Evolutionary conservation across 2,888 invertebrate genomes (phyloP).

Genomic region (Amitus sp.): DNA sequence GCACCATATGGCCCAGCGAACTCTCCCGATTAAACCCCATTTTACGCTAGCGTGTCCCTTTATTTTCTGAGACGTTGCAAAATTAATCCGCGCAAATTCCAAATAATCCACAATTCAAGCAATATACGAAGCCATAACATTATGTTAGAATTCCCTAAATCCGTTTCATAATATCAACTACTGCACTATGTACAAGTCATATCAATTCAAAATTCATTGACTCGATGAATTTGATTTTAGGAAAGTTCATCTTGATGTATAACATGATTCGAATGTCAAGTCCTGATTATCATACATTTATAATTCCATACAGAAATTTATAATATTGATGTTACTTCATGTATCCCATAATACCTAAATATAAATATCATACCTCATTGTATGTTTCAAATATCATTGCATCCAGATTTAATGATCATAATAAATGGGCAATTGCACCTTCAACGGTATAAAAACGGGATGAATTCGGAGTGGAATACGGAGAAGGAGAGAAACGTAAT

Average conservation of each 20-base stretch:
- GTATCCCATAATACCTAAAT: too few relatives aligned
- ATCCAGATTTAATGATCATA: conserved; percentile 36
- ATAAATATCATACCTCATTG: too few relatives aligned
- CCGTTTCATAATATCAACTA: too few relatives aligned
- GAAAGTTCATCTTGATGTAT: too few relatives aligned
- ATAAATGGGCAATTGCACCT: too few relatives aligned
- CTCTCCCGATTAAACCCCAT: conserved; percentile 17
- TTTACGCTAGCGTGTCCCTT: neutral
- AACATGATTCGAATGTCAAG: too few relatives aligned
- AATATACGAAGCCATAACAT: neutral
- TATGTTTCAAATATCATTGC: conserved; percentile 23
- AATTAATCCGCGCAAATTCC: conserved; percentile 18
- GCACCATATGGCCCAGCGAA: conserved; percentile 16
- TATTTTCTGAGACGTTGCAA: conserved; percentile 12
- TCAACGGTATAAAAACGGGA: conserved; percentile 42
- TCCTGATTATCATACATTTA: too few relatives aligned
- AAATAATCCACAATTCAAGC: neutral
- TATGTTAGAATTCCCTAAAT: neutral
- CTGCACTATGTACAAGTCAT: too few relatives aligned
- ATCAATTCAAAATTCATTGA: too few relatives aligned
- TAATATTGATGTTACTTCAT: too few relatives aligned
- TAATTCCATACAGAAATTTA: too few relatives aligned
- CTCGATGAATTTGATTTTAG: too few relatives aligned
- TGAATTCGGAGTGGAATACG: conserved; percentile 36
- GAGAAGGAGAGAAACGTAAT: conserved; percentile 42